phyloP scores from a whole-genome alignment of 2,797 vertebrate genomes.

The Channallabes apus region DNA sequence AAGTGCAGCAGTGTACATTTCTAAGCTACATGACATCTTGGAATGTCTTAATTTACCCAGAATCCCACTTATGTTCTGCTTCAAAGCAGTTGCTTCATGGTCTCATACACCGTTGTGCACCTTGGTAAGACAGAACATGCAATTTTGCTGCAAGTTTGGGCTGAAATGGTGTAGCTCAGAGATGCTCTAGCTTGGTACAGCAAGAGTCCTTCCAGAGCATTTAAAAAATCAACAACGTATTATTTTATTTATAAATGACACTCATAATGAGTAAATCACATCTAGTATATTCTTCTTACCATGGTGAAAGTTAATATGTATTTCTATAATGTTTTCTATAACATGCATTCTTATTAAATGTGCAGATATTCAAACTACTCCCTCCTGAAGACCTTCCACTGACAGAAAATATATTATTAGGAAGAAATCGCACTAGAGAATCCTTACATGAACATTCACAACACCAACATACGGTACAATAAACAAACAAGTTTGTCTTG shows the following conservation, averaged over 20 bases:
- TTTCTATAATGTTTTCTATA: neutral
- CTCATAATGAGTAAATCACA: neutral
- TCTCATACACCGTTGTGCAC: neutral
- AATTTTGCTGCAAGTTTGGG: neutral
- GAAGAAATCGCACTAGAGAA: neutral
- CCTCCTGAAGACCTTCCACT: neutral
- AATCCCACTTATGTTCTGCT: neutral
- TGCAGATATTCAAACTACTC: neutral
- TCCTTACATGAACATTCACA: neutral
- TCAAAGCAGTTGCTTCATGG: neutral
- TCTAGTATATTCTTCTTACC: too few species aligned
- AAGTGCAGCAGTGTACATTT: neutral
- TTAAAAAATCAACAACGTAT: neutral
- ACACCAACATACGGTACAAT: neutral
- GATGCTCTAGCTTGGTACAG: neutral
- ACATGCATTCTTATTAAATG: neutral
- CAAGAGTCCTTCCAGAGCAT: neutral
- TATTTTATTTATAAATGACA: neutral
- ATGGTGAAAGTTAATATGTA: neutral
- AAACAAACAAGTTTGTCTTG: neutral
- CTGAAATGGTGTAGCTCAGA: neutral
- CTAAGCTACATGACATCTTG: conserved; percentile 14
- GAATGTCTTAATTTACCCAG: conserved; percentile 24
- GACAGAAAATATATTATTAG: neutral
- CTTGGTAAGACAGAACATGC: neutral